Evolutionary conservation across 2,797 vertebrate species (phyloP).

Genomic region (Salmo trutta): DNA sequence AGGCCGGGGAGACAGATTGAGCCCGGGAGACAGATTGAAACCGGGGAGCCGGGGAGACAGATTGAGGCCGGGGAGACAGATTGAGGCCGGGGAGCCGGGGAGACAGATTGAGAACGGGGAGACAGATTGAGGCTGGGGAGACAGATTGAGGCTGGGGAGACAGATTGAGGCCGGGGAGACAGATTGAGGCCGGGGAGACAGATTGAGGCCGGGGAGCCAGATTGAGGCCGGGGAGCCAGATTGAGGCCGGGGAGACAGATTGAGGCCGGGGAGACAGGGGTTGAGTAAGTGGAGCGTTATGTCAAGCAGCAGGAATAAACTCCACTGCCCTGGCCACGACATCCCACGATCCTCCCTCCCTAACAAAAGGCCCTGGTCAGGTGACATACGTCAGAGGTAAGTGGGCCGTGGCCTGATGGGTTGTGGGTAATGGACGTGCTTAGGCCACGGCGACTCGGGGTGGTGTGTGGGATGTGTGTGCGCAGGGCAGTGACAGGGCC

Average conservation of each 20-base stretch:
- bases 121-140: too few species aligned
- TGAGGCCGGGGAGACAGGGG: not conserved
- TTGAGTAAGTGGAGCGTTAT: slow-evolving; percentile 19
- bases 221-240: too few species aligned
- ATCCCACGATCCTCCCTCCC: not conserved
- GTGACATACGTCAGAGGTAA: not conserved
- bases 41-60: not conserved
- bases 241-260: too few species aligned
- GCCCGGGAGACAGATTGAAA: not conserved
- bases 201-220: too few species aligned
- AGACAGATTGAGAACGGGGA: not conserved
- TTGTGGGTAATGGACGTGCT: not conserved
- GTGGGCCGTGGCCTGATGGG: not conserved
- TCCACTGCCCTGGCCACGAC: too few species aligned
- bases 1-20: too few species aligned
- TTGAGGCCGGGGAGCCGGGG: too few species aligned
- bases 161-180: not conserved
- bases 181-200: not conserved
- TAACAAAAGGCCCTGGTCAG: not conserved
- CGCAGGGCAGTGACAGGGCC: slow-evolving; percentile 12
- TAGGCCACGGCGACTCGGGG: not conserved
- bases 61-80: too few species aligned
- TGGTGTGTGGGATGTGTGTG: slow-evolving; percentile 8
- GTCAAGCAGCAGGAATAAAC: slow-evolving; percentile 22
- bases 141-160: too few species aligned